phyloP scores from a whole-genome alignment of 2,797 vertebrate genomes.

The Brachymystax lenok region DNA sequence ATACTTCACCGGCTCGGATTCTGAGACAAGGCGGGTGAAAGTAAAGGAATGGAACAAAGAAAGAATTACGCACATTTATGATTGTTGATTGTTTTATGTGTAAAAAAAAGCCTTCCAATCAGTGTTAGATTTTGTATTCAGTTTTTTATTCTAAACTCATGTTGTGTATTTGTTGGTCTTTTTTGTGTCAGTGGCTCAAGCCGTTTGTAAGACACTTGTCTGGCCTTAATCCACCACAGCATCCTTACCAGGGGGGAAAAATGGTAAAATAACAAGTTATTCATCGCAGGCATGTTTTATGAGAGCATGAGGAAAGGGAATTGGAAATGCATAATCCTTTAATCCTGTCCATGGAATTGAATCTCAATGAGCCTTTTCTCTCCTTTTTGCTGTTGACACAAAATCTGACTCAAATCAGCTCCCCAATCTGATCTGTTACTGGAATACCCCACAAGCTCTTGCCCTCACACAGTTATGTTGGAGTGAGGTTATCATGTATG shows the following conservation, averaged over 20 bases:
- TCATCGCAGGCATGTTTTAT: neutral
- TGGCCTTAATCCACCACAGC: constrained; percentile 61
- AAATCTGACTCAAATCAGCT: constrained; percentile 63
- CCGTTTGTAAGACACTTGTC: constrained; percentile 25
- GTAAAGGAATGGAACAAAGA: constrained; percentile 25
- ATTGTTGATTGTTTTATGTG: constrained; percentile 44
- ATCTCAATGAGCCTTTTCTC: neutral
- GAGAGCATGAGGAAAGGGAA: neutral
- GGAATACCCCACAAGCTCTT: constrained; percentile 37
- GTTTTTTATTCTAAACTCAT: too few species aligned
- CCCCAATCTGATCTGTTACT: constrained; percentile 50
- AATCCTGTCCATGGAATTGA: too few species aligned
- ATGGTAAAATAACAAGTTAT: neutral
- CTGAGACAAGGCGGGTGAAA: constrained; percentile 10
- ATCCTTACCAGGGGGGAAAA: constrained; percentile 37
- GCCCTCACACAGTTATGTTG: neutral
- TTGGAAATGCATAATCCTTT: too few species aligned
- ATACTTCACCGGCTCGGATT: constrained; percentile 14
- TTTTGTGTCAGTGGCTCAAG: constrained; percentile 23
- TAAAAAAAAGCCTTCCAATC: constrained; percentile 53
- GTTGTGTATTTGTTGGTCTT: constrained; percentile 30
- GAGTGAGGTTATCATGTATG: constrained; percentile 11
- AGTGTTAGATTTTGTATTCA: constrained; percentile 37
- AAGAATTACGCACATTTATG: constrained; percentile 44
- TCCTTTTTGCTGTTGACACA: constrained; percentile 43